phyloP scores from a whole-genome alignment of 2,797 vertebrate species.

The Neomorphus geoffroyi region DNA sequence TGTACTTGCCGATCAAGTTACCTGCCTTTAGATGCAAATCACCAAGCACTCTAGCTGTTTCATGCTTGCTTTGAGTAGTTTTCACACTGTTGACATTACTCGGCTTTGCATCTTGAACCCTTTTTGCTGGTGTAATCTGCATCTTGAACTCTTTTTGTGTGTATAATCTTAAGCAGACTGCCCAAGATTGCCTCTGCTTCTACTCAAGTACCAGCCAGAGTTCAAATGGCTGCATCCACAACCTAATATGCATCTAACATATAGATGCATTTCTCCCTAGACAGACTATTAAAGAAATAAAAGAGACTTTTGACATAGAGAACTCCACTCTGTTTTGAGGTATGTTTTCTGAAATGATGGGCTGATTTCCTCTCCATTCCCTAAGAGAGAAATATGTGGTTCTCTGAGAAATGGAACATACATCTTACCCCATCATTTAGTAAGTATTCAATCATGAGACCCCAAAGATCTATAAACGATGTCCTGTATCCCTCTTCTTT shows the following conservation, averaged over 20 bases:
- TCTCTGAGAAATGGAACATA: background rate
- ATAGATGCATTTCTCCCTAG: background rate
- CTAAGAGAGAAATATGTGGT: background rate
- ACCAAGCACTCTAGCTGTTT: background rate
- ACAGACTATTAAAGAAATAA: background rate
- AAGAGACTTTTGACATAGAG: background rate
- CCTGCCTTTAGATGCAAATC: background rate
- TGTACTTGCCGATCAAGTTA: background rate
- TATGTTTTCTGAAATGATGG: background rate
- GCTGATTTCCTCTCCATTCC: background rate
- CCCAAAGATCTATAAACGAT: conserved; percentile 82
- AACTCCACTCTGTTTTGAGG: background rate
- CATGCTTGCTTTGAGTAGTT: background rate
- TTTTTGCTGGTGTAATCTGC: background rate
- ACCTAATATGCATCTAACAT: background rate
- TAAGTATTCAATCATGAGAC: conserved; percentile 81
- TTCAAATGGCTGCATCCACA: background rate
- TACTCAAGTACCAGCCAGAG: background rate
- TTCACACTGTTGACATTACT: background rate
- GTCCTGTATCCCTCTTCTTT: conserved; percentile 77
- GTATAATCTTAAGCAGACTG: background rate
- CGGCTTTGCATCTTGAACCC: background rate
- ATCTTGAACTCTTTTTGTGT: background rate
- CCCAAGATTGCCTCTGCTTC: background rate
- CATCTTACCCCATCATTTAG: conserved; percentile 80